A percentile compares a stretch with the other conserved stretches of the same genome.
phyloP scores from a whole-genome alignment of 2,888 invertebrate species.

The Rotaria socialis region DNA sequence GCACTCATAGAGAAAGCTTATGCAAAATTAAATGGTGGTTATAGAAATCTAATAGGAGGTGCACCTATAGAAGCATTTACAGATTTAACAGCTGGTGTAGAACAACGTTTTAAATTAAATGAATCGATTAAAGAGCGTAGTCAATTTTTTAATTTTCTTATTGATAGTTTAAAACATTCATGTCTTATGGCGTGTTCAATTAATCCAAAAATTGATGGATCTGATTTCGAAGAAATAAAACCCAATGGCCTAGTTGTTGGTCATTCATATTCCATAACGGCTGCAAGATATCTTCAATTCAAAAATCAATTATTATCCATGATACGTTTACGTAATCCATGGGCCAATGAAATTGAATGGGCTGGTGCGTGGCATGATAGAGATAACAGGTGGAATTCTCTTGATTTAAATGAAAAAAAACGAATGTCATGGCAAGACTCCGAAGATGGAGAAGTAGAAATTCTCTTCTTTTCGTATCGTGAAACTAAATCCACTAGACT shows the following conservation, averaged over 20 bases:
- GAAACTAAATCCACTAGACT: too few relatives aligned
- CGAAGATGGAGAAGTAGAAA: constrained; percentile 46
- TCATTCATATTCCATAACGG: constrained; percentile 58
- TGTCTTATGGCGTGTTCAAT: constrained; percentile 46
- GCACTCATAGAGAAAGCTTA: constrained; percentile 67
- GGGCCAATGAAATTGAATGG: constrained; percentile 57
- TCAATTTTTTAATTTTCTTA: constrained; percentile 43
- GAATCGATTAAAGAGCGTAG: constrained; percentile 49
- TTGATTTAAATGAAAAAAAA: constrained; percentile 22
- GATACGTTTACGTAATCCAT: constrained; percentile 56
- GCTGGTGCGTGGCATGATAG: constrained; percentile 56
- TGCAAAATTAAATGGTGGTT: constrained; percentile 24
- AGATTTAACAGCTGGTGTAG: constrained; percentile 74
- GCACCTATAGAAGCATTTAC: constrained; percentile 71
- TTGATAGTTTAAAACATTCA: constrained; percentile 38
- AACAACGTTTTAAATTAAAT: constrained; percentile 59
- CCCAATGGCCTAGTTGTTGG: constrained; percentile 55
- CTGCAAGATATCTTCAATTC: constrained; percentile 48
- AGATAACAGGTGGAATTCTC: constrained; percentile 48
- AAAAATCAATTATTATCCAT: constrained; percentile 49
- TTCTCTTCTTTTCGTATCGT: neutral
- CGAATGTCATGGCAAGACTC: constrained; percentile 26
- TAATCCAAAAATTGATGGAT: constrained; percentile 38
- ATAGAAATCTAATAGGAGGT: constrained; percentile 17
- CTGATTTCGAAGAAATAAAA: constrained; percentile 52